These are phyloP conservation scores for Toxotes jaculatrix DNA, from an alignment of 2,113 vertebrate genomes.

Conservation along the genomic window DNA sequence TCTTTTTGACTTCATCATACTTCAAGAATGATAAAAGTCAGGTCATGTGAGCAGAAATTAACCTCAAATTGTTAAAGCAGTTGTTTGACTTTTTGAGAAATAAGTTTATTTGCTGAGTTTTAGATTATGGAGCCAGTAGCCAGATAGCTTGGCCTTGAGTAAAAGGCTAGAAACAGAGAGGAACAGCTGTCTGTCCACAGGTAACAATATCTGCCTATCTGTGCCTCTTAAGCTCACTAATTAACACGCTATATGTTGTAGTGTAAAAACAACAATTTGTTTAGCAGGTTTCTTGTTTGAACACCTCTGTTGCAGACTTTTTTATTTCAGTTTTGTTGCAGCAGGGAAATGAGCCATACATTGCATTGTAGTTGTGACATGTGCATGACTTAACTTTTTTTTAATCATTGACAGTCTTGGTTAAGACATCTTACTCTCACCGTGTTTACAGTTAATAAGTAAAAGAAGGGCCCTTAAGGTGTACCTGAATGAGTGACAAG, in stretches of 20 bases:
- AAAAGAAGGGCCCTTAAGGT: conserved; percentile 2
- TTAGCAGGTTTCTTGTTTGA: not conserved
- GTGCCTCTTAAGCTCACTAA: not conserved
- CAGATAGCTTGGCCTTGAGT: too few relatives aligned
- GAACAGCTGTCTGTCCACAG: not conserved
- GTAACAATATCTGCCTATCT: not conserved
- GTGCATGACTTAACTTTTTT: not conserved
- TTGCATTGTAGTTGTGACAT: not conserved
- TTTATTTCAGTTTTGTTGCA: not conserved
- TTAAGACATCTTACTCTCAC: not conserved
- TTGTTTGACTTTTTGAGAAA: too few relatives aligned
- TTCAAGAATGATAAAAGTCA: too few relatives aligned
- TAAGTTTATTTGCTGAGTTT: too few relatives aligned
- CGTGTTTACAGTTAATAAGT: conserved; percentile 48
- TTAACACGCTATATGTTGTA: not conserved
- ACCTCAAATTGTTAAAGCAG: too few relatives aligned
- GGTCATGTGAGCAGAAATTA: too few relatives aligned
- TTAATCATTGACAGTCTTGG: conserved; percentile 40
- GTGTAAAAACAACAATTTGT: not conserved
- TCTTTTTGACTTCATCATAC: too few relatives aligned
- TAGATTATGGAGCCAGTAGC: too few relatives aligned
- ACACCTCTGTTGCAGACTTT: not conserved
- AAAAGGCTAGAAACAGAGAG: too few relatives aligned
- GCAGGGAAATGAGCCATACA: not conserved
- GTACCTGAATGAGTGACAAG: not conserved